A percentile compares a stretch with the other conserved stretches of the same genome.
Evolutionary conservation across 2,888 invertebrate species (phyloP).

Genomic region (Ectemnius cavifrons): DNA sequence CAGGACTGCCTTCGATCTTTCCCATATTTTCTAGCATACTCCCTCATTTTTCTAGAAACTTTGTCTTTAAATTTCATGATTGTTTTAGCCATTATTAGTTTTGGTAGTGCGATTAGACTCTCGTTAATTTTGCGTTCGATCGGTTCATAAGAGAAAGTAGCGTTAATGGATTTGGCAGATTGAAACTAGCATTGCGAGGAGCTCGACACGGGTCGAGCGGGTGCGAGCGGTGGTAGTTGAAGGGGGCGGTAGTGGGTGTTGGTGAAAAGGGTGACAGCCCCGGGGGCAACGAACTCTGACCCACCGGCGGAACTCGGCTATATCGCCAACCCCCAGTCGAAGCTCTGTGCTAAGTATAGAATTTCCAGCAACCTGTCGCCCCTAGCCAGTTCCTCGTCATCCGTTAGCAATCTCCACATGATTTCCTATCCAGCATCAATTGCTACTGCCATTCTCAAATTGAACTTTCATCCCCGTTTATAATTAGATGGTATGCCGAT

Average conservation of each 20-base stretch:
- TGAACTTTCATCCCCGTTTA: too few relatives aligned
- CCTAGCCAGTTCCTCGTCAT: constrained; percentile 30
- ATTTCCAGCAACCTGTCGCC: constrained; percentile 69
- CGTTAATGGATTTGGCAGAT: neutral
- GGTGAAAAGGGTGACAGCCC: constrained; percentile 50
- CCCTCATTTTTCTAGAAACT: neutral
- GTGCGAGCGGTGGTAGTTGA: constrained; percentile 35
- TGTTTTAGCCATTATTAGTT: too few relatives aligned
- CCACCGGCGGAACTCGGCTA: constrained; percentile 67
- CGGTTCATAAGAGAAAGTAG: too few relatives aligned
- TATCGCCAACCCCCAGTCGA: constrained; percentile 58
- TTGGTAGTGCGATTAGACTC: too few relatives aligned
- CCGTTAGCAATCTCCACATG: too few relatives aligned
- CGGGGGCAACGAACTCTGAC: constrained; percentile 75
- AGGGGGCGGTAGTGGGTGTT: constrained; percentile 28
- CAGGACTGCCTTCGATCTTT: constrained; percentile 23
- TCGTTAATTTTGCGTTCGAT: too few relatives aligned
- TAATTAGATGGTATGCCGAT: too few relatives aligned
- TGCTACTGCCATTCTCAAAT: too few relatives aligned
- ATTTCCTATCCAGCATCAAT: too few relatives aligned
- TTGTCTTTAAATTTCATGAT: neutral
- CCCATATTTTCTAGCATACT: constrained; percentile 17
- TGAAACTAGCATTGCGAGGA: constrained; percentile 14
- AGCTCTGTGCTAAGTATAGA: constrained; percentile 63
- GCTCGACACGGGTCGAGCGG: too few relatives aligned